Evolutionary conservation across 2,888 invertebrate genomes (phyloP), one percentile per base, ranked within the genome.

Genomic region (Heliconius hortense): DNA sequence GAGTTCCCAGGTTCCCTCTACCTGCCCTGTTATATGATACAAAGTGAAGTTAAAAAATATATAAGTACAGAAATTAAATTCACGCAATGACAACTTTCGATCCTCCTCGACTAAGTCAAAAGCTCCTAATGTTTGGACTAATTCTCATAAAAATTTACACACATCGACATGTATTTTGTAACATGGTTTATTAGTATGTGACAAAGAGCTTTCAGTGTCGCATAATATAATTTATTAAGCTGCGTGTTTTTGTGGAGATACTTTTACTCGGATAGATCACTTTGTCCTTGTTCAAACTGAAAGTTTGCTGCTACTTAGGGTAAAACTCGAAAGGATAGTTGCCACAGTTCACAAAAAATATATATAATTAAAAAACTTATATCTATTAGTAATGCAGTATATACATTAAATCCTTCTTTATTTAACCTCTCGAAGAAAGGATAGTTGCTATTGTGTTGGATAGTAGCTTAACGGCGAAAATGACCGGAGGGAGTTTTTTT

Each of bases 221-320:
- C 26, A 21, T 62, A 71, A 71, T 71, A 71, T 71, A 59, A 60
- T 71, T 62, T 71, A 21, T 71, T 39, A 71, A 28, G 60, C 35
- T 60, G 18, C 21, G 18, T 39, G 59, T 60, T 71, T 59, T 35
- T 62, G 24, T 35, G 2, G 18, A 24, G 24, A 31, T 10, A 70
- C 18, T 39, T 59, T 70, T 56, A 70, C 5, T 59, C 15, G 1
- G 31, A 35, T 35, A 8, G 31, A 39, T 39, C 24, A 24, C 28
- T 68, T 53, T 53, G 24, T 13, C 8, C 39, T 66, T 66, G 15
- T 66, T 66, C 24, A 24, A 24, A 43, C 7, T 35, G 15, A 39
- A 64, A 64, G n/a, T 39, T 64, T 35, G 1, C n/a, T 24, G 21
- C 35, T 64, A 35, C 13, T 64, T 64, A 13, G 5, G 5, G 7